Base-by-base conservation (phyloP, 2,797 vertebrate species). In the Centroberyx gerrardi region DNA sequence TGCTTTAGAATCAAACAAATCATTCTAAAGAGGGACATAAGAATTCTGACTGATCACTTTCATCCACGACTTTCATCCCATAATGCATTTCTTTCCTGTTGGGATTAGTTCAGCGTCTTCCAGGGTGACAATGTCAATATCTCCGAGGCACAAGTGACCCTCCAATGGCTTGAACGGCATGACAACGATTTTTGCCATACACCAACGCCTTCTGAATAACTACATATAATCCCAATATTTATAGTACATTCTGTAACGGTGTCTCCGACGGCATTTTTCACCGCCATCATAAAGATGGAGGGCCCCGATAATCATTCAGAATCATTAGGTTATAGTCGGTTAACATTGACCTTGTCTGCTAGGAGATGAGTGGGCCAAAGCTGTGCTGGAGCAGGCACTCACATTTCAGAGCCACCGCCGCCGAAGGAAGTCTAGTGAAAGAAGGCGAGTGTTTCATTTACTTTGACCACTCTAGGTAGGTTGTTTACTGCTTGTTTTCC, bases 401-500 rank as follows among this genome's bases (percentile, higher is more conserved):
- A 48, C 5, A 22, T 14, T 28, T 62, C 40, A 59, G 33, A 70
- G 53, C 66, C 53, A 46, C 65, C 74, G 29, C 38, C 14, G 56
- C 18, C 60, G 44, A 62, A 40, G 46, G 55, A 72, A 68, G 62
- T 66, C 58, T 46, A 33, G 17, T 67, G 66, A 72, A 68, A 72
- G 46, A 55, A 72, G 38, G 15, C 22, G 67, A 72, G 68, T 59
- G 52, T 73, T 81, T 69, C 60, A 68, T 77, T 80, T 74, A 77
- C 81, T 81, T 68, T 68, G 38, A 74, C 74, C 61, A 68, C 72
- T 78, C 52, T 53, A 29, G 38, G 55, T 71, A 22, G 54, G 71
- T 71, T 74, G 54, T 76, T 81, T 84, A 68, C 70, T 76, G 66
- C 67, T 85, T 85, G 70, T 88, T 80, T 86, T 82, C 76, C 72